phyloP scores from a whole-genome alignment of 2,113 vertebrate genomes.

The Crotalus tigris region DNA sequence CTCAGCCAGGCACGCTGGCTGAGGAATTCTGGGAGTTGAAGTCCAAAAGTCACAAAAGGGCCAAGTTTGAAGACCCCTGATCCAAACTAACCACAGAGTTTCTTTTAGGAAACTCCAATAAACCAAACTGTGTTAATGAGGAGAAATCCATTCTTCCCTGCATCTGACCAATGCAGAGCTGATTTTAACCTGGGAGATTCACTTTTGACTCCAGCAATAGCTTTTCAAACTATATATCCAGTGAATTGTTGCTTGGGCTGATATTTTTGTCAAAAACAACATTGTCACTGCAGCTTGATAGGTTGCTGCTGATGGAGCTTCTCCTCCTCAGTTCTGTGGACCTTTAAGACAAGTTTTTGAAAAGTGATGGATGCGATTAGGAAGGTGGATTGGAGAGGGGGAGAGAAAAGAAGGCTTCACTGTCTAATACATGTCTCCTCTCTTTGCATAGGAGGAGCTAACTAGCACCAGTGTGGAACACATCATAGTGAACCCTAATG shows the following conservation, averaged over 20 bases:
- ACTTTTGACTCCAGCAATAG: background rate
- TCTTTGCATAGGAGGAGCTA: conserved; percentile 85
- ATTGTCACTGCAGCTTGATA: background rate
- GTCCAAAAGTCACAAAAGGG: too few species aligned
- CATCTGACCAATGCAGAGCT: background rate
- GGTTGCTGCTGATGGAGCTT: background rate
- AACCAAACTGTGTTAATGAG: background rate
- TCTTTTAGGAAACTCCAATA: background rate
- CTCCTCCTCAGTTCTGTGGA: background rate
- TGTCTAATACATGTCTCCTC: background rate
- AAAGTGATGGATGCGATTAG: background rate
- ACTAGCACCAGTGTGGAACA: conserved; percentile 95
- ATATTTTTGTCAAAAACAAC: background rate
- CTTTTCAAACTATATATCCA: background rate
- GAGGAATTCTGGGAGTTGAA: too few species aligned
- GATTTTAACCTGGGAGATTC: background rate
- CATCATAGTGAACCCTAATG: conserved; percentile 97
- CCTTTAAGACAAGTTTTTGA: background rate
- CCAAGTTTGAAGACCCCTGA: too few species aligned
- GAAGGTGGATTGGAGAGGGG: background rate
- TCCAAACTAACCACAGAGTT: background rate
- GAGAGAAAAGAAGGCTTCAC: background rate
- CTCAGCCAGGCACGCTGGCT: too few species aligned
- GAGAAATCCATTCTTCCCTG: background rate
- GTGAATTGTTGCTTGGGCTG: background rate